Percentiles rank a stretch among this genome's conserved stretches.
Evolutionary conservation across 2,113 vertebrate genomes (phyloP).

Genomic region (Hemichromis elongatus): DNA sequence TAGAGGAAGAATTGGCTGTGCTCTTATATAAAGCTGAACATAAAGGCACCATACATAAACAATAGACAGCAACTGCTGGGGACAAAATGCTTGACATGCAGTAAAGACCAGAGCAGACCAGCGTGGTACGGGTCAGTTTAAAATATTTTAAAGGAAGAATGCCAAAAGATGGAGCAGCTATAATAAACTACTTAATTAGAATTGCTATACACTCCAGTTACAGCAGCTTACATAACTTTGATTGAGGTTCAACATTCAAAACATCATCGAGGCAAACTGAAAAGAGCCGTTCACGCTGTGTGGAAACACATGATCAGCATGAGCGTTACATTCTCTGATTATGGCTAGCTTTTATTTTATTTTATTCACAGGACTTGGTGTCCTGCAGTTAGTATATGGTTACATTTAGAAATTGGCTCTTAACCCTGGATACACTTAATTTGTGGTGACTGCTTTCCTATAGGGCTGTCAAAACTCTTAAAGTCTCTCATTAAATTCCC

Average conservation of each 20-base stretch:
- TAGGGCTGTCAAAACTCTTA: not conserved
- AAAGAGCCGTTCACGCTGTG: not conserved
- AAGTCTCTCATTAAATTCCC: not conserved
- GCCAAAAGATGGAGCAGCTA: not conserved
- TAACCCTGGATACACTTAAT: not conserved
- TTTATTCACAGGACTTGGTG: not conserved
- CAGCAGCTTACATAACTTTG: not conserved
- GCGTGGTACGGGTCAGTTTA: not conserved
- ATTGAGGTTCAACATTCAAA: not conserved
- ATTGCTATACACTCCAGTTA: not conserved
- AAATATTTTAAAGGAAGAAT: not conserved
- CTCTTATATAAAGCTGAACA: conserved; percentile 15
- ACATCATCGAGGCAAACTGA: not conserved
- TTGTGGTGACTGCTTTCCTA: not conserved
- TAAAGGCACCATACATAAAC: not conserved
- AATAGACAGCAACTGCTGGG: not conserved
- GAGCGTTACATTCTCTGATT: not conserved
- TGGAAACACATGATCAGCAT: not conserved
- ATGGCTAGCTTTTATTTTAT: not conserved
- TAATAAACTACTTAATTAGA: not conserved
- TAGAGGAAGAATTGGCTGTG: conserved; percentile 1
- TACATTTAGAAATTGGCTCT: not conserved
- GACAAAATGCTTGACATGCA: not conserved
- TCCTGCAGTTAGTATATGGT: not conserved
- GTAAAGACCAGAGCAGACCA: not conserved